Base-by-base conservation (phyloP, 2,888 invertebrate genomes). In the Apamea monoglypha region DNA sequence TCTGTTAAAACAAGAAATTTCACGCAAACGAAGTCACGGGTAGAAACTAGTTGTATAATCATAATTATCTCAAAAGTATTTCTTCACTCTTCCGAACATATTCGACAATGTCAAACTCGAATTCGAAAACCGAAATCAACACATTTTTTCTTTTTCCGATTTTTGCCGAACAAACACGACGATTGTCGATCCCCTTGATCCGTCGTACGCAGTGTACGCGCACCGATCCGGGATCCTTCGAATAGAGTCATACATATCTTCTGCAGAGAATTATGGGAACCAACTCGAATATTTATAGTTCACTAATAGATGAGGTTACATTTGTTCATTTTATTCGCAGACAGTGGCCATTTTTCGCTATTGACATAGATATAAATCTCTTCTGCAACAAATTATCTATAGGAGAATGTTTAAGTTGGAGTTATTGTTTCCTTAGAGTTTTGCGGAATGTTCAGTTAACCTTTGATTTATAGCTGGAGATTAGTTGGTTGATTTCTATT, bases 191-290 rank as follows among this genome's bases (percentile, higher is more conserved):
- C n/a, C 50, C 61, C 36, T 47, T 25, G 61, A 74, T 50, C 5
- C 25, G 53, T 87, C 80, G 83, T 73, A 71, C 68, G 32, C 88
- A 86, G 88, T 85, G 89, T 91, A 90, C 91, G 76, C 85, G 64
- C 69, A 83, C 81, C 82, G 71, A 74, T 36, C 81, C 72, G 47
- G 83, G 81, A 84, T 85, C 80, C 69, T 74, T 70, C 76, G 83
- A 89, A 94, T 93, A 91, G 90, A 94, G 94, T 91, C 92, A 93
- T 93, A 93, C 91, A 91, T 93, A 93, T 92, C 91, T 93, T 88
- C 77, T 85, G 85, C 75, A 67, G 84, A 92, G 92, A 94, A 91
- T 93, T 94, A 93, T 94, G 92, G 89, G 91, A 91, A 90, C 76
- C 85, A 89, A 85, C 88, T 76, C 76, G 87, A 89, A 92, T 93